Base-by-base conservation (phyloP, 2,113 vertebrate species). In the Campylorhamphus procurvoides region DNA sequence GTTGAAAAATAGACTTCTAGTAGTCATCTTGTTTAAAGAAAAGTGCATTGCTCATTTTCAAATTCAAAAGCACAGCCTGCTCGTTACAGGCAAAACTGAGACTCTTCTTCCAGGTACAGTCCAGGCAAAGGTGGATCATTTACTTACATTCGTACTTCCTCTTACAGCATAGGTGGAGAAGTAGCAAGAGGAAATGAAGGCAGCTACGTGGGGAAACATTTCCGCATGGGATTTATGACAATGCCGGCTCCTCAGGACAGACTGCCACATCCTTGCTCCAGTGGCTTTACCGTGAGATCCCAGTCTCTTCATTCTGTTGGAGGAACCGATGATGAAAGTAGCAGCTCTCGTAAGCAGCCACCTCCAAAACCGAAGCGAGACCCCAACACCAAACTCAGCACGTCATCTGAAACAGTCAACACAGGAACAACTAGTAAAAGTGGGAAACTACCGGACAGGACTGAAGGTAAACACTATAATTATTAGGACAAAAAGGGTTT, bases 141-240 rank as follows among this genome's bases (percentile, higher is more conserved):
- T 58, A 18, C 44, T 78, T 49, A 20, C 2, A 23, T 27, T 12
- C 3, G 1, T 84, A 33, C 92, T 97, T 94, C 95, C 73, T 95
- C 56, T 72, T 97, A 92, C 98, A 99, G 99, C 97, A 99, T 99
- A 91, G 99, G 99, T 52, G 99, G 99, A 79, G 99, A 99, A 77
- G 99, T 99, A 33, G 98, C 98, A 35, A 97, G 98, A 92, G 98
- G 98, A 96, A 98, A 98, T 69, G 99, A 99, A 37, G 98, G 98
- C 17, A 98, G 98, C 40, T 99, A 99, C 23, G 97, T 97, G 62
- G 98, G 99, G 82, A 99, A 99, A 92, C 99, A 99, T 89, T 99
- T 99, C 97, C 98, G 99, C 67, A 99, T 99, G 99, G 99, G 99
- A 77, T 99, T 99, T 97, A 99, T 99, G 99, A 99, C 99, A 0